These are phyloP conservation scores for fruit fly (Drosophila melanogaster) DNA, from an alignment of 1,140 invertebrate species.

Conservation along the genomic window DNA sequence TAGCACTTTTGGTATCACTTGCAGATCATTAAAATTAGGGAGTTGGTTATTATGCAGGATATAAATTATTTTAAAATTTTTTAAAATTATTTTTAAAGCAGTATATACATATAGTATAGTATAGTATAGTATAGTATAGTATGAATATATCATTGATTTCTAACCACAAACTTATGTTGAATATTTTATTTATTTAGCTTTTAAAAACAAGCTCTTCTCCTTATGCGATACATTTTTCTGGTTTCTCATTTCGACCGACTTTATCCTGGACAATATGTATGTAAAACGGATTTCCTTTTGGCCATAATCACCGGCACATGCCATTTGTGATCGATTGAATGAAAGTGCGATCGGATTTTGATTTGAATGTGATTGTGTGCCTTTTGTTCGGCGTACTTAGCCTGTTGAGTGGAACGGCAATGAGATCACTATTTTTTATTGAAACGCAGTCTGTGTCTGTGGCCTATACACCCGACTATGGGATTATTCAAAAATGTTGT, in stretches of 20 bases:
- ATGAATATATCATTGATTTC: no score
- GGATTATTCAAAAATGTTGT: conserved; percentile 51
- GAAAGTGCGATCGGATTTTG: conserved; percentile 32
- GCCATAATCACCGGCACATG: conserved; percentile 33
- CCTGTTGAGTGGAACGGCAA: conserved; percentile 25
- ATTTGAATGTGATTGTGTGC: conserved; percentile 2
- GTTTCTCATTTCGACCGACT: no score
- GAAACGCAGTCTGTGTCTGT: conserved; percentile 19
- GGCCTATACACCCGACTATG: conserved; percentile 4
- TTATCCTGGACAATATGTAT: conserved; percentile 2
- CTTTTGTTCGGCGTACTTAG: conserved; percentile 30
- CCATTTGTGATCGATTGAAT: conserved; percentile 28
- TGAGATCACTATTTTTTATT: conserved; percentile 41
- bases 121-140: no score
- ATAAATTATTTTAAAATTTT: background rate
- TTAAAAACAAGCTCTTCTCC: no score
- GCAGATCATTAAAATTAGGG: background rate
- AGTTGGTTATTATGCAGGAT: background rate
- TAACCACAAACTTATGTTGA: no score
- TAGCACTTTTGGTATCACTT: background rate
- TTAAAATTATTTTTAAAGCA: background rate
- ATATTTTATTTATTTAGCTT: no score
- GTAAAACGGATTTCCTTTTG: conserved; percentile 26
- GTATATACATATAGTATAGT: no score
- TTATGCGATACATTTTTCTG: no score